Evolutionary conservation across 1,140 invertebrate species (phyloP).

Genomic region (Trachelipus rathkii): DNA sequence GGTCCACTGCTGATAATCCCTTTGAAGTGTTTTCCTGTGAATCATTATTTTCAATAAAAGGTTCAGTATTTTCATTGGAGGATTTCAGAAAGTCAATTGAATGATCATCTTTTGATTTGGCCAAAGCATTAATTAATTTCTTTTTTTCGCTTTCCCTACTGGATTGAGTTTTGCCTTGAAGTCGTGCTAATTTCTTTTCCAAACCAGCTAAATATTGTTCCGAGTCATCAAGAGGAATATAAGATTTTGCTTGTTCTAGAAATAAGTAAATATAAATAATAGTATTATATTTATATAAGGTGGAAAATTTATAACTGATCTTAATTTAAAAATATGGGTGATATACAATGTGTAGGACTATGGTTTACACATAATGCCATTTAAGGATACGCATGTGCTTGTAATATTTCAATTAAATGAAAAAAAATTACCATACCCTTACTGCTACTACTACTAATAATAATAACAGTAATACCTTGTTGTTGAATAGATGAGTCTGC

Average conservation of each 20-base stretch:
- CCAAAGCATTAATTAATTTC: constrained; percentile 29
- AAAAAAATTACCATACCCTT: too few relatives aligned
- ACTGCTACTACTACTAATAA: too few relatives aligned
- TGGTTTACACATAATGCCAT: too few relatives aligned
- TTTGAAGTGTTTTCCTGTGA: neutral
- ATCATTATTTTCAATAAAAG: neutral
- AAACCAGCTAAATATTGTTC: constrained; percentile 32
- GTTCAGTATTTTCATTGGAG: neutral
- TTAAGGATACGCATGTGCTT: too few relatives aligned
- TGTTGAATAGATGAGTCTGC: too few relatives aligned
- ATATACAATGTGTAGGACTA: too few relatives aligned
- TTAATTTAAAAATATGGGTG: too few relatives aligned
- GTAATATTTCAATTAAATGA: too few relatives aligned
- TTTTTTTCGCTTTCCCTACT: constrained; percentile 30
- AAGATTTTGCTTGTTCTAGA: neutral
- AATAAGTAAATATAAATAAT: too few relatives aligned
- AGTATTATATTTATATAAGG: too few relatives aligned
- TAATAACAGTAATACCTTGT: too few relatives aligned
- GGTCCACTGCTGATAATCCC: constrained; percentile 22
- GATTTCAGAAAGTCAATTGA: constrained; percentile 17
- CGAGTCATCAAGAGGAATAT: constrained; percentile 33
- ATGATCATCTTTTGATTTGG: constrained; percentile 19
- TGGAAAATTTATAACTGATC: too few relatives aligned
- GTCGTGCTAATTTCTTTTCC: constrained; percentile 28
- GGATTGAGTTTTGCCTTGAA: constrained; percentile 24